Base-by-base conservation (phyloP, 1,140 invertebrate genomes). In the Steinernema feltiae region DNA sequence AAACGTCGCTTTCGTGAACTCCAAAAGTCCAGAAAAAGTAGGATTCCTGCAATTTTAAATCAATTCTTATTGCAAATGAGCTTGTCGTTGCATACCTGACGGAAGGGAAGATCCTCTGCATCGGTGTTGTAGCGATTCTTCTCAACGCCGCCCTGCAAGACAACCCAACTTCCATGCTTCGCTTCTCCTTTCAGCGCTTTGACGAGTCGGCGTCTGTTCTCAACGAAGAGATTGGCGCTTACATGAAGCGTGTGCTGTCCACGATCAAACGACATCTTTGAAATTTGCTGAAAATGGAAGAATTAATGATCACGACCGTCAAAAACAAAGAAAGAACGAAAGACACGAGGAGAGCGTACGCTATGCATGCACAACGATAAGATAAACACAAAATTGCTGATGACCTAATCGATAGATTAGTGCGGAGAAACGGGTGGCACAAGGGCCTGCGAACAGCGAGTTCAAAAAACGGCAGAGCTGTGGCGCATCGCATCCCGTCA, bases 1-100 rank as follows among this genome's bases (percentile, higher is more conserved):
- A 86, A 29, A 77, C 82, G 53, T 81, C 84, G 31, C 72, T 76
- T 74, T 85, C 84, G 41, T 86, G 85, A 21, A 86, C 84, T 32
- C 84, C 84, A 73, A 85, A 85, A 1, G 84, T 75, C 84, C 84
- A 85, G 82, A 86, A 85, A 71, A 85, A 85, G 71, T 85, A 85
- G 0, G 84, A 85, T 75, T 85, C 84, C 76, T 79, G 72, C 1
- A 77, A 31, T 21, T n/a, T n/a, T 27, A 27, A 76, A 75, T n/a
- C 73, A 77, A 18, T 15, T 73, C 1, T 74, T 71, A 30, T 30
- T 1, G 32, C 73, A 35, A 74, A 69, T 77, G 41, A n/a, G 12
- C 1, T 46, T n/a, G n/a, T n/a, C n/a, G n/a, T n/a, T n/a, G n/a
- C n/a, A n/a, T 31, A 77, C 76, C 75, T 84, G 83, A 32, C 84